phyloP scores from a whole-genome alignment of 2,797 vertebrate species.

The Pelobates cultripes region DNA sequence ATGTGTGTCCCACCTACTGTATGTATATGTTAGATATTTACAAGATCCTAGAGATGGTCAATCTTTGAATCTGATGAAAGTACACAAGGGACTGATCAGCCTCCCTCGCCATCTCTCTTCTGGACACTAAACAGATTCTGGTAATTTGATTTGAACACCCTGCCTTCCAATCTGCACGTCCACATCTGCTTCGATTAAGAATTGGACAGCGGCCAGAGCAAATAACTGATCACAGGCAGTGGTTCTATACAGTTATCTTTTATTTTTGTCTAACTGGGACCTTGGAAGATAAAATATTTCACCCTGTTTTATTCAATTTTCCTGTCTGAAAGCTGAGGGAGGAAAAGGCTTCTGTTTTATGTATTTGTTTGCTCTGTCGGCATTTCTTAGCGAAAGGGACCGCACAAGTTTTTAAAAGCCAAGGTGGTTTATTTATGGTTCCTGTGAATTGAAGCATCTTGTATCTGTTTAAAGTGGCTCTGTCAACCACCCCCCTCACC shows the following conservation, averaged over 20 bases:
- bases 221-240: conserved; percentile 41
- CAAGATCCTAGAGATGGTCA: neutral
- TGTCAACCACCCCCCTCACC: too few species aligned
- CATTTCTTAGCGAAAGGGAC: neutral
- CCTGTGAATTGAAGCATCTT: neutral
- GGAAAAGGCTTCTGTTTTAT: too few species aligned
- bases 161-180: conserved; percentile 57
- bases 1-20: too few species aligned
- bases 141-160: conserved; percentile 59
- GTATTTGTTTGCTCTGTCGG: neutral
- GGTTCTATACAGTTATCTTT: conserved; percentile 63
- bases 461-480: too few species aligned
- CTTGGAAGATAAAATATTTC: conserved; percentile 57
- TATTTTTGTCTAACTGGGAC: conserved; percentile 61
- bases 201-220: conserved; percentile 1
- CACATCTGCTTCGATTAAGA: conserved; percentile 62
- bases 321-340: conserved; percentile 9
- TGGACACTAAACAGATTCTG: neutral
- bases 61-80: neutral
- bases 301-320: conserved; percentile 40
- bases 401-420: conserved; percentile 6
- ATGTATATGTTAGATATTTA: too few species aligned
- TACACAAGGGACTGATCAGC: conserved; percentile 23
- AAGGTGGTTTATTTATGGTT: neutral
- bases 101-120: conserved; percentile 51